Conservation (phyloP, 2,113 vertebrate species). For the Numida meleagris region DNA sequence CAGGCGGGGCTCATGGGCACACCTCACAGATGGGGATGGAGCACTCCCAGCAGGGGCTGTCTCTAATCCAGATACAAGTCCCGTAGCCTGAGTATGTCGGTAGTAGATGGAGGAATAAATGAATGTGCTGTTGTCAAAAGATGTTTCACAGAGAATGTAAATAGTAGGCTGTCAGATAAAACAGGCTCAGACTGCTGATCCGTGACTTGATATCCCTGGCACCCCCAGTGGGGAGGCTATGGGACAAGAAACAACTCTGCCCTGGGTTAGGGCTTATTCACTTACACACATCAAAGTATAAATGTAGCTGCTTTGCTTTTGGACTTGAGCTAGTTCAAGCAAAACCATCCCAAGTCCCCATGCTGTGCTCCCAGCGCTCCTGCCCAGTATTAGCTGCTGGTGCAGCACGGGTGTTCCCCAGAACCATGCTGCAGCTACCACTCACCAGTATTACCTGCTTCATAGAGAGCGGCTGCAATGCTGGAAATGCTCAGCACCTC, state of each 20-base stretch:
- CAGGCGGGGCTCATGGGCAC: background rate
- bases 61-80: background rate
- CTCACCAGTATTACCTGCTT: background rate
- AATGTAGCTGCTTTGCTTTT: background rate
- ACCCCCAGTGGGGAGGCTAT: background rate
- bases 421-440: background rate
- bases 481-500: constrained; percentile 17
- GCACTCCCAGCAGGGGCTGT: background rate
- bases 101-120: too few species aligned
- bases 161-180: background rate
- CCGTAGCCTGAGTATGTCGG: background rate
- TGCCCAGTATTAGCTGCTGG: background rate
- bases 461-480: background rate
- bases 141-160: background rate
- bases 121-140: background rate
- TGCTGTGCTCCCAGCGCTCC: background rate
- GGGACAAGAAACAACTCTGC: background rate
- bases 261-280: background rate
- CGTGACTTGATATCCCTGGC: background rate
- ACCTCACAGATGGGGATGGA: background rate
- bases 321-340: background rate
- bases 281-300: background rate
- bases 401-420: background rate
- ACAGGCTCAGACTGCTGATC: background rate
- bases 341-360: background rate